These are phyloP conservation scores for Apogon talboti DNA, from an alignment of 2,797 vertebrate genomes.

Conservation along the genomic window DNA sequence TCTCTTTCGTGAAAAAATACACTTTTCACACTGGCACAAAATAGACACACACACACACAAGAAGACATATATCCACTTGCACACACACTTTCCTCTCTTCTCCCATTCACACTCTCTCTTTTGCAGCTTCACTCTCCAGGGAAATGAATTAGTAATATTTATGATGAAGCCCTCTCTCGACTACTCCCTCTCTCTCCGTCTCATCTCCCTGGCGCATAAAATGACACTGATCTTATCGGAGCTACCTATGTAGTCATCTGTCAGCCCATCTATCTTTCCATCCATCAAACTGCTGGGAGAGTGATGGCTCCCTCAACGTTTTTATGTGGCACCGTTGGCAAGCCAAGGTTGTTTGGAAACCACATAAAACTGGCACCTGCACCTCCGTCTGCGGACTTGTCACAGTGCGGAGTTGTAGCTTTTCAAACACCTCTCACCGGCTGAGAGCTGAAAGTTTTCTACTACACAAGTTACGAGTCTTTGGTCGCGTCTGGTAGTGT, in stretches of 20 bases:
- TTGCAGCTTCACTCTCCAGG: constrained; percentile 56
- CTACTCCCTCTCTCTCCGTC: constrained; percentile 60
- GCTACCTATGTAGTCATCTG: constrained; percentile 77
- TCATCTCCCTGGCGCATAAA: constrained; percentile 77
- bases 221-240: constrained; percentile 81
- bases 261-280: constrained; percentile 76
- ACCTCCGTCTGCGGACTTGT: constrained; percentile 63
- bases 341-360: constrained; percentile 74
- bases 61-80: constrained; percentile 13
- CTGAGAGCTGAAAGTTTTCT: constrained; percentile 39
- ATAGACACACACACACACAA: constrained; percentile 6
- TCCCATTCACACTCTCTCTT: constrained; percentile 49
- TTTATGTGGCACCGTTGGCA: constrained; percentile 69
- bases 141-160: constrained; percentile 85
- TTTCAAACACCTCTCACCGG: constrained; percentile 35
- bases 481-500: constrained; percentile 24
- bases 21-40: constrained; percentile 11
- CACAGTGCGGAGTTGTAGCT: constrained; percentile 50
- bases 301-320: constrained; percentile 63
- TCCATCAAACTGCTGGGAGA: constrained; percentile 76
- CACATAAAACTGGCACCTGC: constrained; percentile 75
- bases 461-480: constrained; percentile 48
- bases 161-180: constrained; percentile 66
- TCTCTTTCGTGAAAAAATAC: constrained; percentile 9
- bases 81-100: constrained; percentile 36